Evolutionary conservation across 2,888 invertebrate species (phyloP).

Genomic region (Fabriciana adippe): DNA sequence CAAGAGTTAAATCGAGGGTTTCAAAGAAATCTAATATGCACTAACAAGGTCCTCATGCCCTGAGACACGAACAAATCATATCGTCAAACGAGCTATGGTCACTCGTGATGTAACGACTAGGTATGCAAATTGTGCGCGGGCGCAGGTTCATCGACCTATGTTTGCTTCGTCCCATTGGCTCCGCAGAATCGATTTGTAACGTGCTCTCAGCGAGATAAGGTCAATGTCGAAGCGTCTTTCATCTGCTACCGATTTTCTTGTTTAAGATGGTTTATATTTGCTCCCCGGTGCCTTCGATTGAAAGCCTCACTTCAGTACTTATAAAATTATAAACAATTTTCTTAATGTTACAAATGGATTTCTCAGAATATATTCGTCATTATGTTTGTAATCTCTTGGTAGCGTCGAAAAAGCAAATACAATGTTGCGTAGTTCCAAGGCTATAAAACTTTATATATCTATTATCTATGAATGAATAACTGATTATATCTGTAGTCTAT

Average conservation of each 20-base stretch:
- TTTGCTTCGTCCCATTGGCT: conserved; percentile 66
- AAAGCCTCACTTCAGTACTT: not conserved
- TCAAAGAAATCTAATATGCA: conserved; percentile 20
- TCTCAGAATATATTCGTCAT: not conserved
- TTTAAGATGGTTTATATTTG: conserved; percentile 30
- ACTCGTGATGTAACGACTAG: conserved; percentile 71
- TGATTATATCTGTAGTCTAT: too few species aligned
- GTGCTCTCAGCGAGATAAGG: conserved; percentile 70
- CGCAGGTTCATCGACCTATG: conserved; percentile 64
- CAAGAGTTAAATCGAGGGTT: not conserved
- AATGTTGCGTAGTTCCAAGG: too few species aligned
- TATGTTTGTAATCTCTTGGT: not conserved
- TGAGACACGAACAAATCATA: conserved; percentile 55
- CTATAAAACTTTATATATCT: too few species aligned
- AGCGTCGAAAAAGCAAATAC: not conserved
- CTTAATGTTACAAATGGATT: not conserved
- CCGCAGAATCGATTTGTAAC: conserved; percentile 74
- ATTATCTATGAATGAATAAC: too few species aligned
- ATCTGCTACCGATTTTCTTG: conserved; percentile 66
- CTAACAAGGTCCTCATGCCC: conserved; percentile 46
- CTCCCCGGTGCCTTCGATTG: not conserved
- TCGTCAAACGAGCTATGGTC: conserved; percentile 62
- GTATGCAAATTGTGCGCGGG: conserved; percentile 74
- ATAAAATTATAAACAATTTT: not conserved
- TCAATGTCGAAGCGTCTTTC: conserved; percentile 76